Base-by-base conservation (phyloP, 2,797 vertebrate species). In the Eutrigla gurnardus region DNA sequence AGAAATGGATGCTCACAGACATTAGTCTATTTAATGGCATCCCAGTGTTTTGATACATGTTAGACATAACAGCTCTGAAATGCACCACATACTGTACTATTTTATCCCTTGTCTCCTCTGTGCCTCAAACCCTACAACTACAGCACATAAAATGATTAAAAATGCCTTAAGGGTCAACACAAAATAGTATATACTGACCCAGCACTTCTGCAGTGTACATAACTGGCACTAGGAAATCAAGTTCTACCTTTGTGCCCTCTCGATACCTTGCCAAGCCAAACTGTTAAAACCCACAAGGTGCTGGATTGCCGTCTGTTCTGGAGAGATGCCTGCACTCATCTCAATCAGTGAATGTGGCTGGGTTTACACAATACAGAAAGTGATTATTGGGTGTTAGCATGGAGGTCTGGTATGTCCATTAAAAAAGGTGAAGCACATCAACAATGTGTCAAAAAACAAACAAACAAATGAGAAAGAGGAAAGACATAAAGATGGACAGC, bases 201-300 rank as follows among this genome's bases (percentile, higher is more conserved):
- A 8, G 60, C 43, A 52, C 4, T 53, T 15, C 59, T 45, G 47
- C 46, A 37, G 36, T 43, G 39, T 15, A 60, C 54, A 25, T 15
- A 36, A n/a, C 0, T 9, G 14, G 69, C 13, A 67, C 13, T 4
- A 52, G 1, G 6, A 52, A 37, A 70, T 67, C 58, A 42, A 40
- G 35, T 49, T 63, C 39, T 50, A 59, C 18, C 59, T 11, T 8
- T 36, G 32, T 59, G 47, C 60, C 15, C 40, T 64, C 37, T 73
- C 40, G 14, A 33, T 4, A 45, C 11, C 40, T 35, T 49, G n/a
- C 57, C 50, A 62, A 37, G 6, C 33, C n/a, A 68, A 46, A 7
- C 58, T 76, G 11, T 62, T 17, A 66, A 57, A 66, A 70, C 37
- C 25, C 72, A 52, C 33, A 81, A 60, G 15, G n/a, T 35, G 37